Conservation (phyloP, 2,888 invertebrate species). For the Macrophya alboannulata region DNA sequence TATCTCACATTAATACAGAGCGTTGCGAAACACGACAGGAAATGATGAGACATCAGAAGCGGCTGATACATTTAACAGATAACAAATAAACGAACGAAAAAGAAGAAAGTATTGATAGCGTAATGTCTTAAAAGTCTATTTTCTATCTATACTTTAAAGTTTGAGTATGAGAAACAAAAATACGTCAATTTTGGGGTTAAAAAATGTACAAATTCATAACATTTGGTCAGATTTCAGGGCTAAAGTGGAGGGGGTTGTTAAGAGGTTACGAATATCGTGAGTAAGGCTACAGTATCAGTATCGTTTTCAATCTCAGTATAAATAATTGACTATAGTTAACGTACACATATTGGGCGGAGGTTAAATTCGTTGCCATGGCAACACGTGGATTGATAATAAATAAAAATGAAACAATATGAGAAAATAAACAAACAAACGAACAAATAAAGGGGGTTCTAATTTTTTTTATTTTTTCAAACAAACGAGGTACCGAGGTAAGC, state of each 20-base stretch:
- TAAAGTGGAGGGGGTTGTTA: neutral
- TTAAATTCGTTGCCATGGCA: constrained; percentile 31
- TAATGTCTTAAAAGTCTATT: neutral
- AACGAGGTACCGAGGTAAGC: neutral
- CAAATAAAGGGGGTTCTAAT: neutral
- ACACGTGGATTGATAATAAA: constrained; percentile 5
- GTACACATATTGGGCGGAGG: neutral
- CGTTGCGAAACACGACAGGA: neutral
- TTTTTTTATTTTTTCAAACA: neutral
- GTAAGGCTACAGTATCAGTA: too few relatives aligned
- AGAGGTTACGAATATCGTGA: neutral
- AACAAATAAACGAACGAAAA: neutral
- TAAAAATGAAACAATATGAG: neutral
- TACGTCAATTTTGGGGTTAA: neutral
- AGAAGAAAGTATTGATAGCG: neutral
- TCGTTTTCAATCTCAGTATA: too few relatives aligned
- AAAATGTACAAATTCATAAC: neutral
- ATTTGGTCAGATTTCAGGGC: neutral
- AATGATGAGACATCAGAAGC: too few relatives aligned
- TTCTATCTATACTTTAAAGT: neutral
- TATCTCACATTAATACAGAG: neutral
- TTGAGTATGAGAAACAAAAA: neutral
- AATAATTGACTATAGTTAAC: too few relatives aligned
- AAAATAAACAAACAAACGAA: neutral
- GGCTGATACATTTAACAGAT: neutral